Evolutionary conservation across 1,140 invertebrate species (phyloP).

Genomic region (Spodoptera frugiperda): DNA sequence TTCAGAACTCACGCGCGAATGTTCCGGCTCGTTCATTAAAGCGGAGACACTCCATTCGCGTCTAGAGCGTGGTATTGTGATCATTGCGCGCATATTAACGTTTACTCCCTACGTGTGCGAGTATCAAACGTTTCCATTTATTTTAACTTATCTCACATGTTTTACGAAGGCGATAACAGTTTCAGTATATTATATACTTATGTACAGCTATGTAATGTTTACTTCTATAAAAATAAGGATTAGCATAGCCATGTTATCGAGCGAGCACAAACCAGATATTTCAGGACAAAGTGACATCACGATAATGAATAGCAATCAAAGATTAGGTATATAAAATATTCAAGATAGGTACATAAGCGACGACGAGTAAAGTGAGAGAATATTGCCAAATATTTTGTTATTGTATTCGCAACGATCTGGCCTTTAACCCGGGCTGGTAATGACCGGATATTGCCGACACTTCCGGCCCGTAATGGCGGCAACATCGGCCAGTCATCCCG

Average conservation of each 20-base stretch:
- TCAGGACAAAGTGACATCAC: too few species aligned
- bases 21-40: not conserved
- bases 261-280: too few species aligned
- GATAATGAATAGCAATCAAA: too few species aligned
- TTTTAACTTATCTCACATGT: too few species aligned
- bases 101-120: not conserved
- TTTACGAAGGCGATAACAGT: too few species aligned
- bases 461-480: constrained; percentile 16
- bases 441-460: constrained; percentile 18
- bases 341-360: not conserved
- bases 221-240: too few species aligned
- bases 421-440: constrained; percentile 4
- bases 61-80: not conserved
- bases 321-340: not conserved
- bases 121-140: too few species aligned
- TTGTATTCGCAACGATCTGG: not conserved
- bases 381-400: not conserved
- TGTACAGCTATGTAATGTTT: too few species aligned
- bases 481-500: constrained; percentile 10
- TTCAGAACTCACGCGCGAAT: not conserved
- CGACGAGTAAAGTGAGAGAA: not conserved
- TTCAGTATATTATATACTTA: too few species aligned
- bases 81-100: not conserved
- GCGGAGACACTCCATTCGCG: not conserved
- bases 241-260: too few species aligned